phyloP scores from a whole-genome alignment of 2,888 invertebrate species.

The Dromius quadrimaculatus region DNA sequence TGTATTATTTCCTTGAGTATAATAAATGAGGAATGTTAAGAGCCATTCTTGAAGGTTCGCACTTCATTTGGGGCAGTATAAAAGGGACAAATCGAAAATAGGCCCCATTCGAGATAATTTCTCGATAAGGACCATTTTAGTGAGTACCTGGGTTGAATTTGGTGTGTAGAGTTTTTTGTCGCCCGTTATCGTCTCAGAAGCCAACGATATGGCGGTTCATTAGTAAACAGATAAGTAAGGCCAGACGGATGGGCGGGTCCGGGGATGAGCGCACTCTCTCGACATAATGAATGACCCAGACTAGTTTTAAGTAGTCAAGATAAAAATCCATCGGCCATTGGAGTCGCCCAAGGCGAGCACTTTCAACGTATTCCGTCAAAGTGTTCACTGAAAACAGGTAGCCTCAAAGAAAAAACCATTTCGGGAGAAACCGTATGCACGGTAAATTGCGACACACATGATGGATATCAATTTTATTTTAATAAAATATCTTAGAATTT shows the following conservation, averaged over 20 bases:
- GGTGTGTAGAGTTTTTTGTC: constrained; percentile 32
- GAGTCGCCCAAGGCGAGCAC: constrained; percentile 15
- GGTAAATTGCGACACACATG: too few relatives aligned
- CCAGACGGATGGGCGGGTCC: constrained; percentile 32
- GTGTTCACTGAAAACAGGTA: constrained; percentile 39
- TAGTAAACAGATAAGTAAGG: constrained; percentile 50
- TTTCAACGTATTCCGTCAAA: constrained; percentile 36
- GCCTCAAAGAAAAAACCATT: too few relatives aligned
- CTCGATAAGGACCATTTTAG: constrained; percentile 16
- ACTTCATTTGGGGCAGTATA: constrained; percentile 2
- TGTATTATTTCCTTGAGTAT: neutral
- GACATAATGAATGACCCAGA: constrained; percentile 55
- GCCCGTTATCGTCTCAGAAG: constrained; percentile 38
- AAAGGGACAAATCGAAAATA: constrained; percentile 15
- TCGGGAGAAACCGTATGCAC: too few relatives aligned
- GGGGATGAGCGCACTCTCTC: constrained; percentile 36
- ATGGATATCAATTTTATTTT: too few relatives aligned
- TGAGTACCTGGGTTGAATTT: constrained; percentile 10
- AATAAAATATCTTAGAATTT: too few relatives aligned
- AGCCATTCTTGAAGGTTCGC: constrained; percentile 10
- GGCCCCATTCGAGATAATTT: neutral
- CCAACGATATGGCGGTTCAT: constrained; percentile 46
- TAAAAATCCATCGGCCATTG: constrained; percentile 53
- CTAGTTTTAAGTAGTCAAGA: constrained; percentile 56
- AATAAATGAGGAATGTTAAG: neutral